Percentiles rank a stretch among this genome's conserved stretches.
Evolutionary conservation across 2,797 vertebrate genomes (phyloP).

Genomic region (Pipistrellus kuhlii): DNA sequence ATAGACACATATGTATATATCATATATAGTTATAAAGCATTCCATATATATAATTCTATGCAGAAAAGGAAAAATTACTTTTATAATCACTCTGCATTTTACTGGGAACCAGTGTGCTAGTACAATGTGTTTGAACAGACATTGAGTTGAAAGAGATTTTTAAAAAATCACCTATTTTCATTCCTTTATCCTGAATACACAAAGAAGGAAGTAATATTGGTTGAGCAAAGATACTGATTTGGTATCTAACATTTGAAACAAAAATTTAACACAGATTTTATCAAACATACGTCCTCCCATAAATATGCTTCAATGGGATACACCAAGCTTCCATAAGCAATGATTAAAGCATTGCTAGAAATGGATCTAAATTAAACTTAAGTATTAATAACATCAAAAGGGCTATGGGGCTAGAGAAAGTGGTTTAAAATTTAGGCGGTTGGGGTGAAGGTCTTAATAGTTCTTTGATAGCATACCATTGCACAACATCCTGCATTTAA

Average conservation of each 20-base stretch:
- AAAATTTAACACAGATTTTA: conserved; percentile 6
- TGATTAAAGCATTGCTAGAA: neutral
- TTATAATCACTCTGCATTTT: conserved; percentile 32
- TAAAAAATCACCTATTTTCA: conserved; percentile 20
- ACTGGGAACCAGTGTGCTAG: neutral
- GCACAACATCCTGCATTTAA: neutral
- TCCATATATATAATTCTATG: neutral
- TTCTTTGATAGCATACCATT: neutral
- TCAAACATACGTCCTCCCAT: neutral
- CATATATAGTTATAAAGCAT: neutral
- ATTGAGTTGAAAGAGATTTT: neutral
- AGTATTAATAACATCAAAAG: conserved; percentile 9
- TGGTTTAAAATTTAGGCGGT: neutral
- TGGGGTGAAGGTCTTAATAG: neutral
- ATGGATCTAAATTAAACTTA: conserved; percentile 11
- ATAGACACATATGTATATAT: neutral
- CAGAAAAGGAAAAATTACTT: conserved; percentile 1
- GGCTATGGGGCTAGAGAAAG: neutral
- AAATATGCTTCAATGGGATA: neutral
- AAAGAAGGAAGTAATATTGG: neutral
- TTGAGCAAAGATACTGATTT: conserved; percentile 3
- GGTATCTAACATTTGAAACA: neutral
- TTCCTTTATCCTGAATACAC: neutral
- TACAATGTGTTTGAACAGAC: neutral
- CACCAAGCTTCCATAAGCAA: neutral